Base-by-base conservation (phyloP, 2,113 vertebrate species). In the Epinephelus lanceolatus region DNA sequence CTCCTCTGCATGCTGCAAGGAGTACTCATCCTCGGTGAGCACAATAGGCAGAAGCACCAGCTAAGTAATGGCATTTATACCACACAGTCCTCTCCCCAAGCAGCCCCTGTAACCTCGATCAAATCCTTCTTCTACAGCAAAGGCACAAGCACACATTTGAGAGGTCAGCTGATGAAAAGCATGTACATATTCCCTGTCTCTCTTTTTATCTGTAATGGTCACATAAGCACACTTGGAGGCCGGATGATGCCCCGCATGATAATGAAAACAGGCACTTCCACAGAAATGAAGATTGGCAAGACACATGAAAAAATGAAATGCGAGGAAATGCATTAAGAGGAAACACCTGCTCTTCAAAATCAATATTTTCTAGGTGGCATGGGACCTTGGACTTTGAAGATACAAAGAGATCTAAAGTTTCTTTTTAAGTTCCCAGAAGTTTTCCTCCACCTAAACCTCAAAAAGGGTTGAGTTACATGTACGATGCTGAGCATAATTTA, bases 31-130 rank as follows among this genome's bases (percentile, higher is more conserved):
- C 52, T 74, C 53, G 18, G 27, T 3, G 1, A 75, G 45, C 73
- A 78, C 71, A 86, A 78, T 19, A 27, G 30, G 47, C 52, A 67
- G 23, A 56, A 33, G 57, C 45, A 27, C 55, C 62, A 52, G 63
- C 49, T 47, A 57, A 81, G 73, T 75, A 57, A 80, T 71, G 63
- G n/a, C 73, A 66, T 74, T 56, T 11, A 55, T 6, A 63, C 49
- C 52, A 53, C 17, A 53, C 52, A 18, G 65, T 75, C 53, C 25
- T 76, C 47, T 45, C 55, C 18, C 33, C 19, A 17, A 40, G 25
- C 6, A 52, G 51, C 65, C 47, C 33, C 53, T 51, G 40, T 52
- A 37, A 72, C 65, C 59, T 84, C 62, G 7, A 21, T 47, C 19
- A 52, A 45, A 15, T 47, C 47, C 12, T 14, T 61, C 15, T 37